Conservation (phyloP, 2,113 vertebrate genomes). For the Psilopogon haemacephalus region DNA sequence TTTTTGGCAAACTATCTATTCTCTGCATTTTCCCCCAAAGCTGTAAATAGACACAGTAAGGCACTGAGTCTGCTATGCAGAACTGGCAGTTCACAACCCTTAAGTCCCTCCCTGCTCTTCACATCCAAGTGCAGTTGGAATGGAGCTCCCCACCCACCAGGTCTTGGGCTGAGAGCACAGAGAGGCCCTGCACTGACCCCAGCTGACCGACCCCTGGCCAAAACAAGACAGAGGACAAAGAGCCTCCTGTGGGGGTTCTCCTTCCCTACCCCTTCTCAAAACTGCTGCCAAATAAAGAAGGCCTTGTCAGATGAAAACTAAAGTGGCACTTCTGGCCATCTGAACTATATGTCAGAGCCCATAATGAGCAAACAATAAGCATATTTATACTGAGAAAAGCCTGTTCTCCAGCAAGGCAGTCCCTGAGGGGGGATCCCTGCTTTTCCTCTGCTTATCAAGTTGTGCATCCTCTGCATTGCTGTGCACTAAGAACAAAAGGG, state of each 20-base stretch:
- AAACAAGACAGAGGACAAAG: constrained; percentile 30
- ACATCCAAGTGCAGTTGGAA: neutral
- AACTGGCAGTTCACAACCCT: neutral
- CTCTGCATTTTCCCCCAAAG: constrained; percentile 6
- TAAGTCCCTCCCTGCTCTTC: neutral
- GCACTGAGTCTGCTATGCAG: neutral
- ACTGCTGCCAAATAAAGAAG: constrained; percentile 38
- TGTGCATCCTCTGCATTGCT: neutral
- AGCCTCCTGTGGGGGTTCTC: neutral
- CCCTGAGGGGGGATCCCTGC: neutral
- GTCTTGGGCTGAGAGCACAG: neutral
- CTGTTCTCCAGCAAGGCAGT: neutral
- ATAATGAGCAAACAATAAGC: constrained; percentile 1
- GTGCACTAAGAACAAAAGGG: neutral
- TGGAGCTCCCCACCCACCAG: neutral
- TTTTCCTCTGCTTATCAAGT: neutral
- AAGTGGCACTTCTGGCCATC: constrained; percentile 25
- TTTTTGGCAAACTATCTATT: constrained; percentile 16
- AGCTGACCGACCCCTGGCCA: neutral
- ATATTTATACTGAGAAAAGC: constrained; percentile 2
- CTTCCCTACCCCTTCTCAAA: neutral
- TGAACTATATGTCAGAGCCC: neutral
- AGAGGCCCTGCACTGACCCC: neutral
- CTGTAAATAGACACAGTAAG: constrained; percentile 33
- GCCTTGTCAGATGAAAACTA: constrained; percentile 22